A percentile compares a stretch with the other conserved stretches of the same genome.
phyloP scores from a whole-genome alignment of 2,113 vertebrate species.

The Lates calcarifer region DNA sequence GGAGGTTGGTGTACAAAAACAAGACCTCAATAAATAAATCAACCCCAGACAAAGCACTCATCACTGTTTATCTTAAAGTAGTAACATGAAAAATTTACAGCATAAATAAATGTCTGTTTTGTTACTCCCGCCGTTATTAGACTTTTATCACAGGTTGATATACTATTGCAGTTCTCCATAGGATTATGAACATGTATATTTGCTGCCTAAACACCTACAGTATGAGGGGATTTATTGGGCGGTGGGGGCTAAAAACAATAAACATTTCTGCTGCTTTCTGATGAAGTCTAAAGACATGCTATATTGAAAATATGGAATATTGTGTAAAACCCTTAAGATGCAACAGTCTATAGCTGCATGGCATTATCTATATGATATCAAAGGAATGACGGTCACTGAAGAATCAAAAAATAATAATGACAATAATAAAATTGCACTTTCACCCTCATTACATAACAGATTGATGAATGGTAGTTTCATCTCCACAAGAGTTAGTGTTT shows the following conservation, averaged over 20 bases:
- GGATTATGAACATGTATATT: background rate
- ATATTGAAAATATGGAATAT: too few species aligned
- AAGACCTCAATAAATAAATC: background rate
- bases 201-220: background rate
- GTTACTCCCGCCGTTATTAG: too few species aligned
- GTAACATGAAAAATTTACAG: background rate
- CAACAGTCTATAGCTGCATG: background rate
- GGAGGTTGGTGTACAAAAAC: background rate
- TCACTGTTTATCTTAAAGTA: background rate
- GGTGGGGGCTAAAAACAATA: too few species aligned
- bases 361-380: background rate
- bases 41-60: background rate
- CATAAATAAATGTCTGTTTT: background rate
- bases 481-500: too few species aligned
- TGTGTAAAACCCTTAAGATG: too few species aligned
- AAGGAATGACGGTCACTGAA: background rate
- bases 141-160: background rate
- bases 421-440: background rate
- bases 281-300: background rate
- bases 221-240: too few species aligned
- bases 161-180: too few species aligned
- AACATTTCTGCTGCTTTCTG: background rate
- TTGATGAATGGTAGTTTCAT: too few species aligned
- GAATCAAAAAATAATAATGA: background rate
- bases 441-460: too few species aligned